Conservation (phyloP, 2,797 vertebrate genomes). For the Miichthys miiuy region DNA sequence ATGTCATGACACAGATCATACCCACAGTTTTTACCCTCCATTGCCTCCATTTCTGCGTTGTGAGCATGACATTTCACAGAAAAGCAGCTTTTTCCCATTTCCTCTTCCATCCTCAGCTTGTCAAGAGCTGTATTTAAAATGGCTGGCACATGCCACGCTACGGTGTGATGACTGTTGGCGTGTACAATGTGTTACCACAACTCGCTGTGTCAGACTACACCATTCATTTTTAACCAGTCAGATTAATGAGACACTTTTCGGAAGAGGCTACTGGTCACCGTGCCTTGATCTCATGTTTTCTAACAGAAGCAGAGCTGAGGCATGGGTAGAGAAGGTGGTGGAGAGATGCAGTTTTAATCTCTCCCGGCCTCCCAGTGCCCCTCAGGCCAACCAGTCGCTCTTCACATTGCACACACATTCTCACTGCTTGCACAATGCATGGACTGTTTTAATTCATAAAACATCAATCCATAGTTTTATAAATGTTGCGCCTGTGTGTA, state of each 20-base stretch:
- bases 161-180: conserved; percentile 38
- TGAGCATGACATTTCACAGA: conserved; percentile 24
- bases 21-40: not conserved
- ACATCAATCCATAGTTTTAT: conserved; percentile 42
- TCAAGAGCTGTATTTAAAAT: conserved; percentile 58
- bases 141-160: conserved; percentile 48
- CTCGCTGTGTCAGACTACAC: conserved; percentile 52
- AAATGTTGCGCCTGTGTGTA: conserved; percentile 35
- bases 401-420: conserved; percentile 6
- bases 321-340: conserved; percentile 29
- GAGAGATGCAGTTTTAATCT: conserved; percentile 48
- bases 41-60: not conserved
- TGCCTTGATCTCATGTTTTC: conserved; percentile 33
- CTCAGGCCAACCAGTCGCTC: not conserved
- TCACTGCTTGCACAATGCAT: conserved; percentile 7
- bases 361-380: conserved; percentile 12
- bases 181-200: conserved; percentile 43
- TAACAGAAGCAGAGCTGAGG: conserved; percentile 19
- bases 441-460: conserved; percentile 26
- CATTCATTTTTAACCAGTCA: conserved; percentile 44
- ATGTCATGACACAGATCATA: conserved; percentile 48
- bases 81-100: conserved; percentile 43
- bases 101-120: conserved; percentile 15
- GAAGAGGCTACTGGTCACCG: conserved; percentile 41
- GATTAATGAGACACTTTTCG: conserved; percentile 59